Evolutionary conservation across 2,113 vertebrate genomes (phyloP).

Genomic region (Tachycineta bicolor): DNA sequence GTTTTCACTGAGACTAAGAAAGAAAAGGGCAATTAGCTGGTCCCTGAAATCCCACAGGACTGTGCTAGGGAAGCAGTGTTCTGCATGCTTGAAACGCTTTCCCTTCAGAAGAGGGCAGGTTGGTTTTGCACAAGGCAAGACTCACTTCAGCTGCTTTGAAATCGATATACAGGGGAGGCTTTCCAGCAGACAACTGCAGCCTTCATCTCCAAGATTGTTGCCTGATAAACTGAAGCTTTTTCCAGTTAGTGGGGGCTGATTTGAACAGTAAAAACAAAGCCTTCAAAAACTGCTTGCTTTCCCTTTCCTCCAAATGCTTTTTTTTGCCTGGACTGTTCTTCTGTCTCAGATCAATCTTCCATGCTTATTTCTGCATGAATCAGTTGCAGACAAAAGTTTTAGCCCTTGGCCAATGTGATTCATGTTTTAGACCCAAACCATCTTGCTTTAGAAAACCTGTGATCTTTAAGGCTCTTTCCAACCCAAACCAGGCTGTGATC

Average conservation of each 20-base stretch:
- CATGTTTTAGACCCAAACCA: neutral
- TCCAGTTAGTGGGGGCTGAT: neutral
- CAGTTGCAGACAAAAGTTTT: neutral
- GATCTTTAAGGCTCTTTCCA: neutral
- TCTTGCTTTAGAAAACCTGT: neutral
- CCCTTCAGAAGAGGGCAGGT: neutral
- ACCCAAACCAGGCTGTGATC: neutral
- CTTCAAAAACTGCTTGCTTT: neutral
- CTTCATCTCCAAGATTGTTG: conserved; percentile 74
- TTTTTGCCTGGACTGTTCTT: neutral
- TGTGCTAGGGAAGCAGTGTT: neutral
- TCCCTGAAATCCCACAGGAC: neutral
- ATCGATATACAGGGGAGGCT: conserved; percentile 42
- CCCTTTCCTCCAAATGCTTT: neutral
- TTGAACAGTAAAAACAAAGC: neutral
- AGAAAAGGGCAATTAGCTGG: neutral
- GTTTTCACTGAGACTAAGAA: conserved; percentile 82
- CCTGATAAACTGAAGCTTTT: conserved; percentile 75
- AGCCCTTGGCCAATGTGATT: neutral
- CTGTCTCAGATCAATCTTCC: neutral
- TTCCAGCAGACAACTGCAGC: conserved; percentile 61
- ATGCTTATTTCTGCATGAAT: neutral
- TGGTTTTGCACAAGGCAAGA: neutral
- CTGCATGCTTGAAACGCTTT: neutral
- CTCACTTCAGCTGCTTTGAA: conserved; percentile 71